A percentile compares a stretch with the other conserved stretches of the same genome.
These are phyloP conservation scores for Globodera rostochiensis DNA, from an alignment of 1,140 invertebrate species.

Conservation along the genomic window DNA sequence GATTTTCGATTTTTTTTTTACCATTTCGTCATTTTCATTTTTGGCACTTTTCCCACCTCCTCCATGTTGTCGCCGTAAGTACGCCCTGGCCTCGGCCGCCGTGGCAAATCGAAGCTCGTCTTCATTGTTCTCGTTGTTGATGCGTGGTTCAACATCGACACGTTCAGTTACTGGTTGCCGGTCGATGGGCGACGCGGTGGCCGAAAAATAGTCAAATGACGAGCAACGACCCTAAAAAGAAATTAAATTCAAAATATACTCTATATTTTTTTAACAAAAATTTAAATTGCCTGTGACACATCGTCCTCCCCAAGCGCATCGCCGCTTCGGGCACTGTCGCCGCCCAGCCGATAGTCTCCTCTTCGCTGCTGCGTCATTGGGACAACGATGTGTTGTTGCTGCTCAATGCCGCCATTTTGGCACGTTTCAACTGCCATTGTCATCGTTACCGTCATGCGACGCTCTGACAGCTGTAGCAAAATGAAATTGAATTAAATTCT, in stretches of 20 bases:
- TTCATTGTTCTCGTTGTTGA: neutral
- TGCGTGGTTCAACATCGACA: neutral
- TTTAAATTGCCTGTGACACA: neutral
- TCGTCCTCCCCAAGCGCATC: neutral
- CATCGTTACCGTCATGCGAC: neutral
- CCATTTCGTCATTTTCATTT: neutral
- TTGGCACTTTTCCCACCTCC: neutral
- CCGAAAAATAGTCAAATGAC: conserved; percentile 29
- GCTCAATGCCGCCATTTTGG: neutral
- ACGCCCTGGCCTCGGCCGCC: conserved; percentile 15
- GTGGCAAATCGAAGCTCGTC: conserved; percentile 18
- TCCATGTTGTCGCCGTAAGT: conserved; percentile 13
- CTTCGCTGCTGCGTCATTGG: neutral
- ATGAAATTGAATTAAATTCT: too few species aligned
- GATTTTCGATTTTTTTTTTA: too few species aligned
- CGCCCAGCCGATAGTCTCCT: neutral
- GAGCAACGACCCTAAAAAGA: conserved; percentile 13
- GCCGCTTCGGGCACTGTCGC: neutral
- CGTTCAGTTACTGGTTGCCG: neutral
- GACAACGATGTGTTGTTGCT: neutral
- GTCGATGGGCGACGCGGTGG: conserved; percentile 14
- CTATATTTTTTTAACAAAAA: neutral
- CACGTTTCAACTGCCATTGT: neutral
- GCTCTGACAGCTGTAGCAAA: neutral
- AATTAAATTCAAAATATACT: neutral